Conservation (phyloP, 2,888 invertebrate genomes). For the Clistopyga incitator region DNA sequence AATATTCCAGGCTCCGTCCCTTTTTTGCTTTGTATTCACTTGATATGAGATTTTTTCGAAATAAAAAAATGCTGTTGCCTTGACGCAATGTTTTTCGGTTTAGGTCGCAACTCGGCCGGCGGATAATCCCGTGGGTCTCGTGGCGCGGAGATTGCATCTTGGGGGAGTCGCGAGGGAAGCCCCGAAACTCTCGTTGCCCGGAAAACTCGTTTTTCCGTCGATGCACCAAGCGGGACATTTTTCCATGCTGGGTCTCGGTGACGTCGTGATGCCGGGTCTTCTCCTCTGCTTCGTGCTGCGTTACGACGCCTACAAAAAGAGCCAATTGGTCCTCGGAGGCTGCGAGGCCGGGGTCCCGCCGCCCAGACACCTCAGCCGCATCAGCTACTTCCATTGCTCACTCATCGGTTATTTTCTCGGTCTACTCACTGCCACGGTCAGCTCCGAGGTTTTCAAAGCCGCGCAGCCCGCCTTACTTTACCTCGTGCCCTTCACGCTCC, state of each 20-base stretch:
- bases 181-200: conserved; percentile 97
- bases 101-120: conserved; percentile 93
- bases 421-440: conserved; percentile 97
- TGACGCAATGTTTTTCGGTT: conserved; percentile 16
- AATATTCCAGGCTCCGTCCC: no score
- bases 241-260: conserved; percentile 96
- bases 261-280: conserved; percentile 98
- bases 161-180: conserved; percentile 96
- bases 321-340: conserved; percentile 88
- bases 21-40: no score
- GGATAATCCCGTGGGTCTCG: conserved; percentile 96
- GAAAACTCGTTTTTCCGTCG: conserved; percentile 98
- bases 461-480: conserved; percentile 98
- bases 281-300: conserved; percentile 97
- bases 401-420: conserved; percentile 98
- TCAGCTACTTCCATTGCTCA: conserved; percentile 99
- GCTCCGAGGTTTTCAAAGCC: conserved; percentile 98
- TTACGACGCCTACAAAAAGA: conserved; percentile 98
- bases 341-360: conserved; percentile 88
- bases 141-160: conserved; percentile 96
- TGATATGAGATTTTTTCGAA: no score
- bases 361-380: conserved; percentile 85
- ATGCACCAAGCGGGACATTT: conserved; percentile 98
- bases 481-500: conserved; percentile 98
- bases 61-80: no score